Percentiles rank a stretch among this genome's conserved stretches.
Conservation (phyloP, 2,797 vertebrate species). For the Myioborus melanocephalus region DNA sequence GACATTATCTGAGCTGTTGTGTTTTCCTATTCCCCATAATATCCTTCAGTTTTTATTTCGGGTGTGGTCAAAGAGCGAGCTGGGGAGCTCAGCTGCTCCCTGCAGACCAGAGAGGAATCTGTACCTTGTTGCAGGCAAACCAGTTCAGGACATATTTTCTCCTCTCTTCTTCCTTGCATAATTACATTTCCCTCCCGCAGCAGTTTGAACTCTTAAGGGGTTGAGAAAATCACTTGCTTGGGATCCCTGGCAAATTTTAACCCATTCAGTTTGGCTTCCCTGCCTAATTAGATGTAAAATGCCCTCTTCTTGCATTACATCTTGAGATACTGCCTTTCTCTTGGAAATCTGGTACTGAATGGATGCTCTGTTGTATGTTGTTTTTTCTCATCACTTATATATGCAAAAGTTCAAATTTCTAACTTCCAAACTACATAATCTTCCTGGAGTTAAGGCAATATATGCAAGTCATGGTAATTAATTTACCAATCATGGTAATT, state of each 20-base stretch:
- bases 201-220: slow-evolving; percentile 72
- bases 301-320: not conserved
- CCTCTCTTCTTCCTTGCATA: slow-evolving; percentile 72
- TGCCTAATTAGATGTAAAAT: slow-evolving; percentile 67
- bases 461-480: not conserved
- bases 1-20: slow-evolving; percentile 78
- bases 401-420: not conserved
- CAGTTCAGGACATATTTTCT: slow-evolving; percentile 61
- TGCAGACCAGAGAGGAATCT: slow-evolving; percentile 49
- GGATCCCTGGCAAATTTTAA: slow-evolving; percentile 73
- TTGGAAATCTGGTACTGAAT: slow-evolving; percentile 1
- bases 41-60: slow-evolving; percentile 66
- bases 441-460: not conserved
- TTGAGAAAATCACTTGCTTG: slow-evolving; percentile 74
- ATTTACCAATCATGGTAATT: not conserved
- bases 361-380: not conserved
- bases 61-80: slow-evolving; percentile 63
- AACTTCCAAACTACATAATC: not conserved
- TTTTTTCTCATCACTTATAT: not conserved
- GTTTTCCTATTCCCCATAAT: slow-evolving; percentile 71
- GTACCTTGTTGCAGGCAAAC: slow-evolving; percentile 64
- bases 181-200: slow-evolving; percentile 71
- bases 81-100: slow-evolving; percentile 56
- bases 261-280: slow-evolving; percentile 64
- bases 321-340: not conserved